phyloP scores from a whole-genome alignment of 2,888 invertebrate species.

The Hyposoter dolosus region DNA sequence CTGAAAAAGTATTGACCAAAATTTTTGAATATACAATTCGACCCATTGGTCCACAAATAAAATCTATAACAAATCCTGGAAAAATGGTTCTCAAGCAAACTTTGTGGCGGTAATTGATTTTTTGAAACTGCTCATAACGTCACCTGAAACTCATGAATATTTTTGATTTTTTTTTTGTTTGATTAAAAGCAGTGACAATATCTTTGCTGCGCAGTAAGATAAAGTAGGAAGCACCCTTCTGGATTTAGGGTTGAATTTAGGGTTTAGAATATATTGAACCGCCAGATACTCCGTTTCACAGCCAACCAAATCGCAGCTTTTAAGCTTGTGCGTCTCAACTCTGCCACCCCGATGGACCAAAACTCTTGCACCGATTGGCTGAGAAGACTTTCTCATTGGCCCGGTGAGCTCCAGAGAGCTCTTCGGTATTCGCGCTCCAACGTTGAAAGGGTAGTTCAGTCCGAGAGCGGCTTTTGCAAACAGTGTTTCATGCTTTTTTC shows the following conservation, averaged over 20 bases:
- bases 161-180: not conserved
- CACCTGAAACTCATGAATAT: not conserved
- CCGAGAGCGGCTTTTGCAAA: constrained; percentile 60
- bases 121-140: not conserved
- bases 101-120: constrained; percentile 1
- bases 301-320: constrained; percentile 72
- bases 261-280: constrained; percentile 75
- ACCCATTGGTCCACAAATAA: not conserved
- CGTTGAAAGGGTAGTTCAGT: constrained; percentile 75
- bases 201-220: constrained; percentile 70
- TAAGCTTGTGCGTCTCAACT: constrained; percentile 73
- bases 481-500: constrained; percentile 18
- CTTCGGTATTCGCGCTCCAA: constrained; percentile 71
- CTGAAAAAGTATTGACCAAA: constrained; percentile 16
- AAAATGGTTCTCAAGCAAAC: not conserved
- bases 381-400: constrained; percentile 75
- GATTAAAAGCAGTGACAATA: constrained; percentile 72
- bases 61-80: not conserved
- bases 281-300: constrained; percentile 74
- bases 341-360: constrained; percentile 75
- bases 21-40: constrained; percentile 1
- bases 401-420: constrained; percentile 69
- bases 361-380: constrained; percentile 76
- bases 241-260: constrained; percentile 71
- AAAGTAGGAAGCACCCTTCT: constrained; percentile 71